A percentile compares a stretch with the other conserved stretches of the same genome.
Conservation (phyloP, 1,140 invertebrate genomes). For the Melipona quadrifasciata region DNA sequence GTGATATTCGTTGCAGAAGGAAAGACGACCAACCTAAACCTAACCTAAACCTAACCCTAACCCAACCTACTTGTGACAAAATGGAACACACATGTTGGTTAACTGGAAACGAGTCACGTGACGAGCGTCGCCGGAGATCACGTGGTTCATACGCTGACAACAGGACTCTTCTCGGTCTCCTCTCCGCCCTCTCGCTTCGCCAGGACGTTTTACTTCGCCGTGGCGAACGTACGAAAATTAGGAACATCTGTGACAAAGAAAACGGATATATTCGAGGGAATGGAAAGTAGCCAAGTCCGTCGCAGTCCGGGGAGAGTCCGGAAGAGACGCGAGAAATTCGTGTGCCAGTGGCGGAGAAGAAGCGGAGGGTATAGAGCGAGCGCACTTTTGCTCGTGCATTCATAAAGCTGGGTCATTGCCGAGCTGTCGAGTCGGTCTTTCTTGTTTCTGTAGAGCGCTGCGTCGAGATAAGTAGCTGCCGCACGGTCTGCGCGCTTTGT, state of each 20-base stretch:
- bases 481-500: conserved; percentile 54
- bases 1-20: too few relatives aligned
- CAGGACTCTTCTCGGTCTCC: too few relatives aligned
- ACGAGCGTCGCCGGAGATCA: too few relatives aligned
- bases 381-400: conserved; percentile 57
- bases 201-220: not conserved
- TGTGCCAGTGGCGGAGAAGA: conserved; percentile 27
- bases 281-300: conserved; percentile 53
- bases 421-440: conserved; percentile 60
- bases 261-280: conserved; percentile 34
- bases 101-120: too few relatives aligned
- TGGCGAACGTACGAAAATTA: conserved; percentile 29
- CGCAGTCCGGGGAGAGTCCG: conserved; percentile 26
- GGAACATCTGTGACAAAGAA: conserved; percentile 33
- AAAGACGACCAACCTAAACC: too few relatives aligned
- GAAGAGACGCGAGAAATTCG: conserved; percentile 49
- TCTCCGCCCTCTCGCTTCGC: not conserved
- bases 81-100: too few relatives aligned
- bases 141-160: too few relatives aligned
- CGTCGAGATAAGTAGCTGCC: conserved; percentile 59
- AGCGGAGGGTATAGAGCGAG: conserved; percentile 1
- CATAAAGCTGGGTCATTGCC: conserved; percentile 66
- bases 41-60: too few relatives aligned
- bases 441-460: conserved; percentile 56
- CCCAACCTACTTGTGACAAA: too few relatives aligned